Conservation (phyloP, 2,888 invertebrate species). For the Ochropleura leucogaster region DNA sequence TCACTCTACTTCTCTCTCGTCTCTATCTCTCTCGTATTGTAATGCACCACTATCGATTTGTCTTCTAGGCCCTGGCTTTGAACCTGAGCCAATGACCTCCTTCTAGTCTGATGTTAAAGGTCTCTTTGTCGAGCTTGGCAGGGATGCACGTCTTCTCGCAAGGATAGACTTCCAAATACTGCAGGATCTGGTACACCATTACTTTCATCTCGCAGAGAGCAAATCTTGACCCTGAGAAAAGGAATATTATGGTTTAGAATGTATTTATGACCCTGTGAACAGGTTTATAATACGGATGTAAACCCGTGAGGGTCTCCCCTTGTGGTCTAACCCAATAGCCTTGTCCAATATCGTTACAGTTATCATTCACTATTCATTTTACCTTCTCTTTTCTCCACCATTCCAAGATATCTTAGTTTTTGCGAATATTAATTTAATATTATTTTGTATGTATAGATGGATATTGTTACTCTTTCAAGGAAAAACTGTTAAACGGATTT, state of each 20-base stretch:
- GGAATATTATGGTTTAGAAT: neutral
- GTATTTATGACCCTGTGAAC: too few relatives aligned
- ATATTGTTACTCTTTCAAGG: neutral
- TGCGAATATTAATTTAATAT: too few relatives aligned
- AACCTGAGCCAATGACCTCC: conserved; percentile 79
- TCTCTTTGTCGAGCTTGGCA: conserved; percentile 62
- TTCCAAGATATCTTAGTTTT: neutral
- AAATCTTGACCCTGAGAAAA: conserved; percentile 74
- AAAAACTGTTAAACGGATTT: neutral
- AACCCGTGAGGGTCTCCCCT: neutral
- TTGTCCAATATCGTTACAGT: neutral
- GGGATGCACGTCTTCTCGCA: conserved; percentile 74
- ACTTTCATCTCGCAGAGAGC: conserved; percentile 82
- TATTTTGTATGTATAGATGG: neutral
- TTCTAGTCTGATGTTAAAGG: conserved; percentile 70
- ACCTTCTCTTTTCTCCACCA: neutral
- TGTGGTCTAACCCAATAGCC: neutral
- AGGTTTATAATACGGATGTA: neutral
- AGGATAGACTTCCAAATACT: conserved; percentile 73
- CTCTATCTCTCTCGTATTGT: neutral
- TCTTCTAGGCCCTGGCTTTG: conserved; percentile 55
- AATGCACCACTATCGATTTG: neutral
- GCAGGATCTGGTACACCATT: conserved; percentile 77
- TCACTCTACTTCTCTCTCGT: neutral
- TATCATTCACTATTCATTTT: neutral